These are phyloP conservation scores for Boloria euphrosyne DNA, from an alignment of 2,888 invertebrate genomes.

Conservation along the genomic window DNA sequence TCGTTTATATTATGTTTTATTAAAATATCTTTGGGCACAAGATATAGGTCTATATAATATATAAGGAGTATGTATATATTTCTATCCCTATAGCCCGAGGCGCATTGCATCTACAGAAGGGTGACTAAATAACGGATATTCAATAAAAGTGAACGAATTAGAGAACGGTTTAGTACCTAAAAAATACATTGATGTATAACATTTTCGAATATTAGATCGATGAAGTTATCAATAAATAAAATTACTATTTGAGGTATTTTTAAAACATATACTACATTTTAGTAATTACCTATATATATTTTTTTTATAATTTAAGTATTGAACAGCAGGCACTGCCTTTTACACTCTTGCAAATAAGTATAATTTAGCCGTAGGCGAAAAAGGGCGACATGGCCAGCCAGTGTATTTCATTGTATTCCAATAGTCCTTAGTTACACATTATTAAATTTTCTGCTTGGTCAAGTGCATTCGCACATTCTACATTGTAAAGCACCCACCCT, in stretches of 20 bases:
- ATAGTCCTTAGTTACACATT: slow-evolving; percentile 24
- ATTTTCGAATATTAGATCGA: not conserved
- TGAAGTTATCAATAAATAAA: too few species aligned
- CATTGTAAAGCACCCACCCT: slow-evolving; percentile 3
- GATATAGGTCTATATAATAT: not conserved
- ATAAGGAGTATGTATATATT: slow-evolving; percentile 21
- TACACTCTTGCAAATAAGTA: too few species aligned
- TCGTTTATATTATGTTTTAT: too few species aligned
- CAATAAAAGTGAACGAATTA: slow-evolving; percentile 52
- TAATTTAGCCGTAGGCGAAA: not conserved
- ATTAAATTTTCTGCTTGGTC: slow-evolving; percentile 32
- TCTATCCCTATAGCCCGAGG: slow-evolving; percentile 38
- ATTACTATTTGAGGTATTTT: too few species aligned
- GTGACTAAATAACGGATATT: slow-evolving; percentile 65
- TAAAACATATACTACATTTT: too few species aligned
- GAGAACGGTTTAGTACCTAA: slow-evolving; percentile 41
- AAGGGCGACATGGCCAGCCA: not conserved
- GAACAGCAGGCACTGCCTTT: too few species aligned
- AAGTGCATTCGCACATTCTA: slow-evolving; percentile 18
- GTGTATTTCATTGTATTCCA: slow-evolving; percentile 10
- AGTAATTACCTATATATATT: too few species aligned
- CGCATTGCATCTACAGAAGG: slow-evolving; percentile 47
- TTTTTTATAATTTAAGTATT: not conserved
- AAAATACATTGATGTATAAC: slow-evolving; percentile 14
- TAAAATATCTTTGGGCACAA: too few species aligned